Conservation (phyloP, 1,140 invertebrate genomes). For the Pectinophora gossypiella region DNA sequence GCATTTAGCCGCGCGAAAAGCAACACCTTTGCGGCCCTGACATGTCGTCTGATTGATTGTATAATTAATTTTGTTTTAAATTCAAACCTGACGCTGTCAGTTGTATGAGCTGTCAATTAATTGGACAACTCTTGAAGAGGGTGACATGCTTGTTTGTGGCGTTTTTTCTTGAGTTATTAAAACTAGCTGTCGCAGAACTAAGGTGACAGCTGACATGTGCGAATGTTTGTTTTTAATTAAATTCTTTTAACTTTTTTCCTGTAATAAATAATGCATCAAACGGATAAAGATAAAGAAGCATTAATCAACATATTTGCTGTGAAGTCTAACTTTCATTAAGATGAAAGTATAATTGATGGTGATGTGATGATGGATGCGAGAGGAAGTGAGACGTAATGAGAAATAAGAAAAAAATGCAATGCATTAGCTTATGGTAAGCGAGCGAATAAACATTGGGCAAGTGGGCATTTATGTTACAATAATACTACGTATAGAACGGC, state of each 20-base stretch:
- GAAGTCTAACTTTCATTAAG: background rate
- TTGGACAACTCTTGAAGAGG: conserved; percentile 54
- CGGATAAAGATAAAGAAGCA: background rate
- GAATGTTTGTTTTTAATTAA: conserved; percentile 36
- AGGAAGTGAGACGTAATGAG: background rate
- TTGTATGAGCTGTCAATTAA: conserved; percentile 61
- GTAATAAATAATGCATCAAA: background rate
- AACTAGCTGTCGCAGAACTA: conserved; percentile 46
- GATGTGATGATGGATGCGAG: background rate
- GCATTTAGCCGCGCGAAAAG: conserved; percentile 62
- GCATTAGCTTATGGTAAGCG: too few species aligned
- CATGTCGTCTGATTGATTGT: conserved; percentile 63
- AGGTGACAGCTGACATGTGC: conserved; percentile 43
- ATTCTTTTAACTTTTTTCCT: background rate
- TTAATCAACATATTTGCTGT: background rate
- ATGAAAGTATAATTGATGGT: background rate
- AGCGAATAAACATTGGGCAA: too few species aligned
- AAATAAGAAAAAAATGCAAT: background rate
- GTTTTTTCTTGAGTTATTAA: conserved; percentile 45
- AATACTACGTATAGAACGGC: too few species aligned
- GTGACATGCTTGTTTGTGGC: conserved; percentile 34
- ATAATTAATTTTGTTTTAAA: conserved; percentile 66
- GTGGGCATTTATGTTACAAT: too few species aligned
- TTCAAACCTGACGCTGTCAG: conserved; percentile 50
- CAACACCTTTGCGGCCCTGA: conserved; percentile 57